Evolutionary conservation across 2,888 invertebrate species (phyloP).

Genomic region (Oscheius sp.): DNA sequence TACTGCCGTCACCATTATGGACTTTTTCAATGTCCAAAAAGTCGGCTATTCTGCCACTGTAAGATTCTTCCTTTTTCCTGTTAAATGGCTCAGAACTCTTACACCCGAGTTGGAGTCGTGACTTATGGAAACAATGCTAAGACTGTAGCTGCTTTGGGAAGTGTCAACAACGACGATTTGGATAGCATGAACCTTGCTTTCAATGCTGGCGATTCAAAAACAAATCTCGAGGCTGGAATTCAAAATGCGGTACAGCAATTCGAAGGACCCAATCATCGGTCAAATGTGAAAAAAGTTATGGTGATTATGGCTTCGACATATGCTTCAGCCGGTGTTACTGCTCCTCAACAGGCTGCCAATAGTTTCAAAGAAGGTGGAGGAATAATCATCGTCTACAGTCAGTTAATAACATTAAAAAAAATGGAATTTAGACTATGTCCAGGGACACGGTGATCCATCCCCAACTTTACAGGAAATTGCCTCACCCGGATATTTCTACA

Average conservation of each 20-base stretch:
- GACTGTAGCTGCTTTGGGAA: not conserved
- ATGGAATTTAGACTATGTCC: slow-evolving; percentile 5
- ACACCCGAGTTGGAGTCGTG: slow-evolving; percentile 20
- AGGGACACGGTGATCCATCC: not conserved
- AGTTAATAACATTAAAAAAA: not conserved
- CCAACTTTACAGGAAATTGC: slow-evolving; percentile 5
- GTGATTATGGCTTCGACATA: slow-evolving; percentile 15
- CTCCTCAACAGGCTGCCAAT: slow-evolving; percentile 13
- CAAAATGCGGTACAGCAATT: slow-evolving; percentile 6
- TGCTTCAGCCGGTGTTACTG: not conserved
- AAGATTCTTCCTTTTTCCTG: not conserved
- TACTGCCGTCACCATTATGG: not conserved
- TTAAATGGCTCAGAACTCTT: not conserved
- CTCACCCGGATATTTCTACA: slow-evolving; percentile 15
- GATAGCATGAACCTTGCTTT: not conserved
- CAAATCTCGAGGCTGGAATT: slow-evolving; percentile 16
- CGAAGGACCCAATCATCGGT: slow-evolving; percentile 5
- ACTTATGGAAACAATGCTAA: not conserved
- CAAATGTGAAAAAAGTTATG: slow-evolving; percentile 17
- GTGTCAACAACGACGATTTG: slow-evolving; percentile 14
- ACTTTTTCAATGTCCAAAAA: slow-evolving; percentile 7
- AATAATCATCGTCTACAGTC: slow-evolving; percentile 26
- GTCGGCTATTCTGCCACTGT: not conserved
- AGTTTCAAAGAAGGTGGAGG: slow-evolving; percentile 26
- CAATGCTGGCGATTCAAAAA: not conserved